Evolutionary conservation across 2,888 invertebrate genomes (phyloP), one percentile per base, ranked within the genome.

Genomic region (Epiblema foenella): DNA sequence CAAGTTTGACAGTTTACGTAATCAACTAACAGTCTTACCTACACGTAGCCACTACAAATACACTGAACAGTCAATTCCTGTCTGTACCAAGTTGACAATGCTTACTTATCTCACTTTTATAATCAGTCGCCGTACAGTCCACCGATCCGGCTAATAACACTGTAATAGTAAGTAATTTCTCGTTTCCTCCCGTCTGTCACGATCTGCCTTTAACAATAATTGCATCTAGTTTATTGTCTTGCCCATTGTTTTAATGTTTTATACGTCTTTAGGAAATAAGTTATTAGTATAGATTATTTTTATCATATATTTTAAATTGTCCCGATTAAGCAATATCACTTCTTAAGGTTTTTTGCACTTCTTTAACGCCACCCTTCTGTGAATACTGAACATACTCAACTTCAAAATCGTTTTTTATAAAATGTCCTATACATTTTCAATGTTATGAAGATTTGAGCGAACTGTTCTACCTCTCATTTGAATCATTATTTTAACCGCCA

Each of bases 131-230:
- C 60, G 18, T 66, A 67, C 67, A 71, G 56, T 71, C 71, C 60
- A 71, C 71, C 56, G 71, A 67, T 71, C 56, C 29, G 7, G 49
- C 66, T 71, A 71, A 71, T 71, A 67, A 46, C 66, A 18, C 46
- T 8, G 49, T 71, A 71, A 71, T 71, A 60, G 71, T 71, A 67
- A 67, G 71, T 71, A 71, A 71, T 71, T 67, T 71, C 56, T 62
- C 49, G 67, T 71, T 71, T 71, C 71, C 71, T 57, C 56, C 37
- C 62, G 71, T 62, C 66, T 67, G 71, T 71, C 71, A 71, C 71
- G 71, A 71, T 71, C 66, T 68, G 68, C 42, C 54, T 60, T 67
- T 69, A 63, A 49, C 39, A 64, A 52, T 64, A 66, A 71, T 71
- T 71, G 67, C 71, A 67, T 71, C 71, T 71, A 67, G 66, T 71